Percentiles rank a stretch among this genome's conserved stretches.
These are phyloP conservation scores for Acanthurus leucopareius DNA, from an alignment of 2,797 vertebrate genomes.

Conservation along the genomic window DNA sequence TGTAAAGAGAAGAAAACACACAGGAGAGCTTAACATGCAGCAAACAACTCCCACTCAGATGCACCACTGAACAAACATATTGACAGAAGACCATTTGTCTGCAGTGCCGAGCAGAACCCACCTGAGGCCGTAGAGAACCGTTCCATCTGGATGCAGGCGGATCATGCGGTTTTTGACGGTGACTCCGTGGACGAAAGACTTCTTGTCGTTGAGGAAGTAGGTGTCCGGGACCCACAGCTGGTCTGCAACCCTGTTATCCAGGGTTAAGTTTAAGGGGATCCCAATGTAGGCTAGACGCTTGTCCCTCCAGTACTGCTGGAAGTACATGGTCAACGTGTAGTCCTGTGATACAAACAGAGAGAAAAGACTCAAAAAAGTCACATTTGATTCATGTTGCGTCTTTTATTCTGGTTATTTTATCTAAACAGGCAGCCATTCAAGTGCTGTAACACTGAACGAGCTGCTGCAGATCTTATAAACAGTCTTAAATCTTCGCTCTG, in stretches of 20 bases:
- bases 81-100: not conserved
- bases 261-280: conserved; percentile 93
- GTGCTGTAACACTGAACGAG: not conserved
- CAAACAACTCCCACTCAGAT: not conserved
- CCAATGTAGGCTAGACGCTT: conserved; percentile 93
- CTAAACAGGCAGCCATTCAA: not conserved
- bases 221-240: conserved; percentile 97
- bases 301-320: conserved; percentile 97
- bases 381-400: not conserved
- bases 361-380: not conserved
- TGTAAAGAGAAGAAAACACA: not conserved
- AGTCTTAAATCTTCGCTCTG: conserved; percentile 20
- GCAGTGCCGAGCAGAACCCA: conserved; percentile 64
- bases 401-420: not conserved
- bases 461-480: conserved; percentile 9
- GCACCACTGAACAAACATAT: not conserved
- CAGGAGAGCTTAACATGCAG: not conserved
- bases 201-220: conserved; percentile 97
- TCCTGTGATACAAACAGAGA: conserved; percentile 82
- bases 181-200: conserved; percentile 95
- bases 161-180: conserved; percentile 97
- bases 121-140: conserved; percentile 94
- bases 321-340: conserved; percentile 97
- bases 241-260: conserved; percentile 95
- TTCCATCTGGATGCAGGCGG: conserved; percentile 94